Conservation (phyloP, 2,888 invertebrate species). For the Agrypnus murinus region DNA sequence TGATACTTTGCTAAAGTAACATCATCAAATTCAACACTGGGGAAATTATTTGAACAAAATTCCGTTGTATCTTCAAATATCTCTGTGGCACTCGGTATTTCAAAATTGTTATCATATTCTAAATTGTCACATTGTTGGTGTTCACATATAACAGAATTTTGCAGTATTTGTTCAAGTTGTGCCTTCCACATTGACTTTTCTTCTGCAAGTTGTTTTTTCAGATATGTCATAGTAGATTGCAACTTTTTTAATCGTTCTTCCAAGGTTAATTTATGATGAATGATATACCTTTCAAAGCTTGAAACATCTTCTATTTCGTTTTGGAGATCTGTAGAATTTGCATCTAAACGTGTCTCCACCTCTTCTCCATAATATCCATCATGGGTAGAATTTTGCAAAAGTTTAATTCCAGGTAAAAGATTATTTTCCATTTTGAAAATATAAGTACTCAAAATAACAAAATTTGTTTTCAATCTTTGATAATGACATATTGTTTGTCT, state of each 20-base stretch:
- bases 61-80: conserved; percentile 51
- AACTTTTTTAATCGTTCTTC: conserved; percentile 63
- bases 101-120: conserved; percentile 48
- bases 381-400: conserved; percentile 52
- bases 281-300: conserved; percentile 39
- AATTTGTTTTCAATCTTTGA: conserved; percentile 24
- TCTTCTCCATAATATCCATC: conserved; percentile 16
- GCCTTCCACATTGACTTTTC: conserved; percentile 67
- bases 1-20: too few relatives aligned
- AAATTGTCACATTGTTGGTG: conserved; percentile 53
- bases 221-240: conserved; percentile 60
- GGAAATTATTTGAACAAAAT: conserved; percentile 54
- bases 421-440: conserved; percentile 32
- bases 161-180: conserved; percentile 62
- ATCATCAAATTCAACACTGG: conserved; percentile 64
- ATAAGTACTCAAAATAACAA: conserved; percentile 26
- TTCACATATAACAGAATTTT: conserved; percentile 33
- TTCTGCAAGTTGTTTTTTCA: conserved; percentile 63
- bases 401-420: conserved; percentile 52
- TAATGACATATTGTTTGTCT: neutral
- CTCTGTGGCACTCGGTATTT: conserved; percentile 18
- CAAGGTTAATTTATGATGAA: conserved; percentile 57
- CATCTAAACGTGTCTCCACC: neutral
- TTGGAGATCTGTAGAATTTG: conserved; percentile 44
- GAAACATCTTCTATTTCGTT: conserved; percentile 53